These are phyloP conservation scores for Galendromus occidentalis DNA, from an alignment of 1,140 invertebrate species.

Conservation along the genomic window DNA sequence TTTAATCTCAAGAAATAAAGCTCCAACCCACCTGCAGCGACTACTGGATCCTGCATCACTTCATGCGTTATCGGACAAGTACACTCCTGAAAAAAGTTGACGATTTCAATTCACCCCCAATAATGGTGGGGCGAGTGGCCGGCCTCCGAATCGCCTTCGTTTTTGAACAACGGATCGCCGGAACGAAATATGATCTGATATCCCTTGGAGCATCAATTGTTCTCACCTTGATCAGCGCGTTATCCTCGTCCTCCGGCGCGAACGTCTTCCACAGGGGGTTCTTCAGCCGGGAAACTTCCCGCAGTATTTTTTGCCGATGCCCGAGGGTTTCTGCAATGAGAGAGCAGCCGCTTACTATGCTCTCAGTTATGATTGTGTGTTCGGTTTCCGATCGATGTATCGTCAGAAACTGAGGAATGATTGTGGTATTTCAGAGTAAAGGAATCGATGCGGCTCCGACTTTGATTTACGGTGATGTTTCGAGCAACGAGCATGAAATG, in stretches of 20 bases:
- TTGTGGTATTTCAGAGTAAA: too few relatives aligned
- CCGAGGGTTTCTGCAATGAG: constrained; percentile 24
- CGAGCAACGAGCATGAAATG: neutral
- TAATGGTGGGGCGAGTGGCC: too few relatives aligned
- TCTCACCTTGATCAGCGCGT: constrained; percentile 18
- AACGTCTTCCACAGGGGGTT: constrained; percentile 22
- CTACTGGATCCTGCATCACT: constrained; percentile 53
- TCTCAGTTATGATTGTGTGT: neutral
- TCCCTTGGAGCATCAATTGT: neutral
- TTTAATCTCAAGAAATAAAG: too few relatives aligned
- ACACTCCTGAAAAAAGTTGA: constrained; percentile 37
- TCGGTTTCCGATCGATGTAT: neutral
- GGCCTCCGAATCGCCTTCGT: neutral
- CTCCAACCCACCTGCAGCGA: constrained; percentile 39
- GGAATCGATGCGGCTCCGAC: constrained; percentile 19
- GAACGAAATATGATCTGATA: neutral
- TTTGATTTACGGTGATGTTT: neutral
- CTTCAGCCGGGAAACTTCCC: constrained; percentile 20
- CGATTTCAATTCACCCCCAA: too few relatives aligned
- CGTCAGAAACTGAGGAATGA: too few relatives aligned
- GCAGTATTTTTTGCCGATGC: constrained; percentile 30
- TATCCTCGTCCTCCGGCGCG: constrained; percentile 13
- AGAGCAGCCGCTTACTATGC: neutral
- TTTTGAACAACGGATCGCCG: neutral
- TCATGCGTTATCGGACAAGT: constrained; percentile 62